Evolutionary conservation across 2,113 vertebrate genomes (phyloP).

Genomic region (Psittacus erithacus): DNA sequence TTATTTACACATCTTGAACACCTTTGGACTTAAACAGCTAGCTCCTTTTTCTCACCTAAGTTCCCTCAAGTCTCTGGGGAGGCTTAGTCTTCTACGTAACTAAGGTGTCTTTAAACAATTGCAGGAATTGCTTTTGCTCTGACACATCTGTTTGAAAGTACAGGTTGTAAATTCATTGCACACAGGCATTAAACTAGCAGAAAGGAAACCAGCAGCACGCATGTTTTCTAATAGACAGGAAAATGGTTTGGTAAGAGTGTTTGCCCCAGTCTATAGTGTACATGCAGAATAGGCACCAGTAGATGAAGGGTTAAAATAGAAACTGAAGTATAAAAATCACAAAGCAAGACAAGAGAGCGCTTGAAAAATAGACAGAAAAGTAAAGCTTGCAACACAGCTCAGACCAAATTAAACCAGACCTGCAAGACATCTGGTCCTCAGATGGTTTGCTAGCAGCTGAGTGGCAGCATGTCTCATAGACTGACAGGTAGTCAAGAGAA

Average conservation of each 20-base stretch:
- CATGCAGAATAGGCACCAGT: rapidly evolving
- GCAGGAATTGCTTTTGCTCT: neutral
- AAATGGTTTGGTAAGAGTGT: neutral
- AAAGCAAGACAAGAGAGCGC: neutral
- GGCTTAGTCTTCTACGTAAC: neutral
- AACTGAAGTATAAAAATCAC: neutral
- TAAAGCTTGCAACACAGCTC: neutral
- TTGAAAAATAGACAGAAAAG: neutral
- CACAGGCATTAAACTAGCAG: neutral
- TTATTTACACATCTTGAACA: neutral
- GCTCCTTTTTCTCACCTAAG: neutral
- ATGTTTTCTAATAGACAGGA: neutral
- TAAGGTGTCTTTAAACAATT: neutral
- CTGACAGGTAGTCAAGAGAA: neutral
- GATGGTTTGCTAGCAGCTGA: conserved; percentile 36
- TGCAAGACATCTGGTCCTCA: conserved; percentile 10
- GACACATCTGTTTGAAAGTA: neutral
- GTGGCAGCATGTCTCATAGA: neutral
- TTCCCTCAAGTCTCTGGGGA: neutral
- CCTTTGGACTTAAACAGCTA: neutral
- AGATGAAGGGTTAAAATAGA: conserved; percentile 8
- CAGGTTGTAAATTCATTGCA: neutral
- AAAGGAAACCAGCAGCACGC: neutral
- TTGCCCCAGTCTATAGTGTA: neutral
- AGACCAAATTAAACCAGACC: neutral